These are phyloP conservation scores for Carpatolechia fugitivella DNA, from an alignment of 2,888 invertebrate species.

Conservation along the genomic window DNA sequence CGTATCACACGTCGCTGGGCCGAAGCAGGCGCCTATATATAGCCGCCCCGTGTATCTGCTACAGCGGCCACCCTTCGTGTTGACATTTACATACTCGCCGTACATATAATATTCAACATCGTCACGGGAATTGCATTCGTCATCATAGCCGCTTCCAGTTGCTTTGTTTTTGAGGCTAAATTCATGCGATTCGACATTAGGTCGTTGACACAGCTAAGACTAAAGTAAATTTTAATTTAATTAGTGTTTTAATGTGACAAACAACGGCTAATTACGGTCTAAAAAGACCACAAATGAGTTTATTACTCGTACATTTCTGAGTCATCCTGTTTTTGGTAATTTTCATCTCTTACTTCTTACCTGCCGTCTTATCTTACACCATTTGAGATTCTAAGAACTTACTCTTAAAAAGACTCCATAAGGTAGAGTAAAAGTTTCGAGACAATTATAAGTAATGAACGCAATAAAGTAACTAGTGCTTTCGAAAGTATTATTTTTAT, in stretches of 20 bases:
- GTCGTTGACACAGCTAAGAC: background rate
- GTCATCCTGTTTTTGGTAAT: background rate
- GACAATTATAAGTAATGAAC: background rate
- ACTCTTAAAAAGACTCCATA: background rate
- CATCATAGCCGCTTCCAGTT: background rate
- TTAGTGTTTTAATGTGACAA: background rate
- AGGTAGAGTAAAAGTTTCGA: background rate
- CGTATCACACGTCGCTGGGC: conserved; percentile 57
- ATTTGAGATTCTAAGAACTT: background rate
- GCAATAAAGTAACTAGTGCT: too few relatives aligned
- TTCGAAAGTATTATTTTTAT: background rate
- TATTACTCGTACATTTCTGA: background rate
- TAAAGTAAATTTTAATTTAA: background rate
- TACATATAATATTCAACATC: background rate
- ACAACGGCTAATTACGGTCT: background rate
- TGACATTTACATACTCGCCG: conserved; percentile 25
- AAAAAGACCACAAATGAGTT: background rate
- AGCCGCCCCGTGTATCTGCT: conserved; percentile 41
- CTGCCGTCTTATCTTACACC: background rate
- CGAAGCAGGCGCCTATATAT: conserved; percentile 61
- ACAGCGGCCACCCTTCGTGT: conserved; percentile 42
- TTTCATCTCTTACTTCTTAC: background rate
- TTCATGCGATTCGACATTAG: background rate
- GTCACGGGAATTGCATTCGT: conserved; percentile 10
- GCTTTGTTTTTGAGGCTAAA: background rate